Evolutionary conservation across 2,113 vertebrate species (phyloP), one percentile per base, ranked within the genome.

Genomic region (Neoarius graeffei): DNA sequence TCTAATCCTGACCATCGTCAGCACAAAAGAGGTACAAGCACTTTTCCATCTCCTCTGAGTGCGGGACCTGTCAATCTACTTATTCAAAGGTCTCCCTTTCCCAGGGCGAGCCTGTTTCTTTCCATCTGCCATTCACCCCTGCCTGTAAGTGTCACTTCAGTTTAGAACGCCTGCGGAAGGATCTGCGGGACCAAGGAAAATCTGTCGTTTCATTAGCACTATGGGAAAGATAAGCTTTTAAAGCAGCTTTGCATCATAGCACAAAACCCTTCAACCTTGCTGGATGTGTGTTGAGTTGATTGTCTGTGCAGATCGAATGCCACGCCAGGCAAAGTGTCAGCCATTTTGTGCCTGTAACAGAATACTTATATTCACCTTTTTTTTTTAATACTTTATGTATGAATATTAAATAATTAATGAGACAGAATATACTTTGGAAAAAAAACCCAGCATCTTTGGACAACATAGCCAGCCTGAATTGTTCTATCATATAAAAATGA

Each of bases 141-240:
- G 92, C 92, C 93, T 91, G 88, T 91, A 87, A 92, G 92, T 94
- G 94, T 95, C 94, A 93, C 93, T 94, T 95, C 90, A 91, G 93
- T 93, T 95, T 94, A 94, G 89, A 88, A 84, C 87, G 90, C 91
- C 90, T 50, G 79, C 35, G 3, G 91, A 91, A 92, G 91, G 89
- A 91, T 90, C 80, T 80, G 81, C 87, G 52, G 76, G 87, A 83
- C 81, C 86, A 80, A 85, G 83, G 83, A 62, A 84, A 86, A 90
- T 87, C 92, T 88, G 88, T 89, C 87, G 91, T 93, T 89, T 93
- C 92, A 92, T 94, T 94, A 93, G 90, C 91, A 90, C 90, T 84
- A 87, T 50, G 69, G 90, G 90, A 88, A 85, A 86, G 76, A 14
- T 69, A 89, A 71, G 76, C 91, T 90, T 84, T 87, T 92, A 92